Base-by-base conservation (phyloP, 2,797 vertebrate genomes). In the Malurus leucopterus region DNA sequence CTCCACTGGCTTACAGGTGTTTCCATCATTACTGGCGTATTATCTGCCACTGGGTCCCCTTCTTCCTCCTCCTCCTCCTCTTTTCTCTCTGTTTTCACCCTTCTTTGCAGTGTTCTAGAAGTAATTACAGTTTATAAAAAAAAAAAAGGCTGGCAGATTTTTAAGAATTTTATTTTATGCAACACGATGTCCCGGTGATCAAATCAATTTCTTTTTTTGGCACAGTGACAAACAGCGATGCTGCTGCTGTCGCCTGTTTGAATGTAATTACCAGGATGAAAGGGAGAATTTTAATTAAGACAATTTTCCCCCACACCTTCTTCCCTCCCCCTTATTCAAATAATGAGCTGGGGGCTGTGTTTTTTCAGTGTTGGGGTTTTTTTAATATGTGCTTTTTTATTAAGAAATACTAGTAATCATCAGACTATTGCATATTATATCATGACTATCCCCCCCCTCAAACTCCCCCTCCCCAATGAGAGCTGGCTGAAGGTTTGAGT, bases 181-280 rank as follows among this genome's bases (percentile, higher is more conserved):
- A 94, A 94, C 86, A 84, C 2, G 73, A 95, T 95, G 95, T 96
- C 96, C 95, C 6, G 64, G 94, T 90, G 95, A 96, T 96, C 95
- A 96, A 95, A 96, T 96, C 88, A 93, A 86, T 93, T 93, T 92
- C 81, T 91, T 90, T 86, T 90, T 92, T 93, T 96, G 97, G 96
- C 96, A 80, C 26, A 0, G 94, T 96, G 96, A 96, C 96, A 97
- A 95, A 94, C 88, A 63, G 86, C 44, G 12, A 93, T 93, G 96
- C 94, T 94, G 96, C 96, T 36, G 92, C 95, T 90, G 96, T 95
- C 24, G 95, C 94, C 91, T 95, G 95, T 96, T 96, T 96, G 97
- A 98, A 97, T 98, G 97, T 98, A 98, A 98, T 98, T 98, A 98
- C 96, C 94, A 87, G 97, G 98, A 98, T 98, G 97, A 98, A 98